Conservation (phyloP, 1,140 invertebrate genomes). For the Mizuhopecten yessoensis region DNA sequence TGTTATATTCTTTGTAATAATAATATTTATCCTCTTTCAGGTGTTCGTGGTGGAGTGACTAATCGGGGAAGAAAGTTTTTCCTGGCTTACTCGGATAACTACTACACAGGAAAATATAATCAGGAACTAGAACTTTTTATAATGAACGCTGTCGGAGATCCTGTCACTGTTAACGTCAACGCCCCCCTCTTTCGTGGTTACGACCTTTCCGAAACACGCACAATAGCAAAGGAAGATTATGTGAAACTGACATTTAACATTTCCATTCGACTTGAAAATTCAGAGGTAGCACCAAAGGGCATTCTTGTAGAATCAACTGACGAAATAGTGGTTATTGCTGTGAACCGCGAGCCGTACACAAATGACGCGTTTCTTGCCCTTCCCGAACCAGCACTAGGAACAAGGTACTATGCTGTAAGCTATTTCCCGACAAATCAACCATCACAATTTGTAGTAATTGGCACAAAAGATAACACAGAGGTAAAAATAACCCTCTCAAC, state of each 20-base stretch:
- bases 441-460: constrained; percentile 60
- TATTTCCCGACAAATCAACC: constrained; percentile 59
- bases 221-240: neutral
- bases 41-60: neutral
- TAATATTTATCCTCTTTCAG: neutral
- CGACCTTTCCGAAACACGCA: neutral
- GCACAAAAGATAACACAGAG: constrained; percentile 53
- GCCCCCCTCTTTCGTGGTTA: constrained; percentile 23
- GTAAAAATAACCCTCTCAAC: constrained; percentile 54
- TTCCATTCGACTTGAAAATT: constrained; percentile 39
- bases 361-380: constrained; percentile 77
- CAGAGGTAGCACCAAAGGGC: constrained; percentile 53
- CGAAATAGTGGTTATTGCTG: constrained; percentile 71
- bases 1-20: too few relatives aligned
- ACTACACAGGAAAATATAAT: neutral
- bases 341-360: constrained; percentile 71
- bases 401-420: constrained; percentile 72
- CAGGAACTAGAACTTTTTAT: constrained; percentile 51
- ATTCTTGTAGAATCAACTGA: constrained; percentile 63
- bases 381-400: constrained; percentile 70
- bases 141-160: neutral
- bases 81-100: constrained; percentile 53
- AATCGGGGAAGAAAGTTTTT: constrained; percentile 52
- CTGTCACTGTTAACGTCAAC: constrained; percentile 43
- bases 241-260: neutral